These are phyloP conservation scores for Leptobrachium ailaonicum DNA, from an alignment of 2,113 vertebrate genomes.

Conservation along the genomic window DNA sequence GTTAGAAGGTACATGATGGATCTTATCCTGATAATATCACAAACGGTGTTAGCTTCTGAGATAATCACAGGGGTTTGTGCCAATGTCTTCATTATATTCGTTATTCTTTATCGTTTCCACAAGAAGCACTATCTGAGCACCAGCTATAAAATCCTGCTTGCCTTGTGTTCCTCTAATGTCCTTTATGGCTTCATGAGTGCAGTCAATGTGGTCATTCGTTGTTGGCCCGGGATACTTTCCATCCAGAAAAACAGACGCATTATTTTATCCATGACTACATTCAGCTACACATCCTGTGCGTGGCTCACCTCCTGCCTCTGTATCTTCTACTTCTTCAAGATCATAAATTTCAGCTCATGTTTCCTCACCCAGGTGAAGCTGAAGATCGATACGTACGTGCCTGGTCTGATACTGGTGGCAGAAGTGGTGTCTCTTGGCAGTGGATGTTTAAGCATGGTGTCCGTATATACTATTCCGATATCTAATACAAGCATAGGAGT, in stretches of 20 bases:
- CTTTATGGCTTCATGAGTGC: neutral
- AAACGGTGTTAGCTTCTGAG: neutral
- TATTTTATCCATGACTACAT: neutral
- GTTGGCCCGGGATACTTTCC: neutral
- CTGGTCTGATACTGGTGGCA: constrained; percentile 2
- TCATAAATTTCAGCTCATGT: neutral
- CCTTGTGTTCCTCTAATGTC: constrained; percentile 13
- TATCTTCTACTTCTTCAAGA: constrained; percentile 24
- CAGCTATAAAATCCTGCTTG: neutral
- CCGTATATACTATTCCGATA: neutral
- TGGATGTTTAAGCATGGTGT: neutral
- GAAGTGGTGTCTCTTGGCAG: neutral
- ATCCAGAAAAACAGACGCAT: neutral
- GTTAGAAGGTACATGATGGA: neutral
- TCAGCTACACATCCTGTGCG: neutral
- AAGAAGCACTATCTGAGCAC: neutral
- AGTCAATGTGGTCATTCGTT: neutral
- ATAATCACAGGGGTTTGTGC: neutral
- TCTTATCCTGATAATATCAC: no score
- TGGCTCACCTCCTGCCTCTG: constrained; percentile 24
- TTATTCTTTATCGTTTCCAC: neutral
- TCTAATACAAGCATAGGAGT: neutral
- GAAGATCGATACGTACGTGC: neutral
- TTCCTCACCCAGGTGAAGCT: neutral
- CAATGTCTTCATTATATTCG: constrained; percentile 7